These are phyloP conservation scores for Oxyruncus cristatus DNA, from an alignment of 2,113 vertebrate genomes.

Conservation along the genomic window DNA sequence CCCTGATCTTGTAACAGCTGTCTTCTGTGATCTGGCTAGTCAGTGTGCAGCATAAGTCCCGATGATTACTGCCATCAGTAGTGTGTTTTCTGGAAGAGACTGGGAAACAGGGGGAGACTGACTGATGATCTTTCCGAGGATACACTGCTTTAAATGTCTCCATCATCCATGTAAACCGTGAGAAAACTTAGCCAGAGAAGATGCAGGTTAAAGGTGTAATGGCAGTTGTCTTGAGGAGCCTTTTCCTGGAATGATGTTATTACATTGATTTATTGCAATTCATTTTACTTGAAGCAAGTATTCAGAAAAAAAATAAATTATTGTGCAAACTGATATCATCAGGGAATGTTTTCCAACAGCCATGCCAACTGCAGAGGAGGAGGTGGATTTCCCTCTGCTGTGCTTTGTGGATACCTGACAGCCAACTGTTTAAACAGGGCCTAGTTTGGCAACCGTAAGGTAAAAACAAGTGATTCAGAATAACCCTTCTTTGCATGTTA, in stretches of 20 bases:
- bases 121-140: not conserved
- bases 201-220: not conserved
- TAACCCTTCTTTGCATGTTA: not conserved
- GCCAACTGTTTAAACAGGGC: constrained; percentile 14
- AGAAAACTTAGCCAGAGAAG: not conserved
- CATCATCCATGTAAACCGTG: not conserved
- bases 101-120: not conserved
- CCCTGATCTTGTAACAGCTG: not conserved
- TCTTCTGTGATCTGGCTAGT: not conserved
- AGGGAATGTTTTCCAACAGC: constrained; percentile 15
- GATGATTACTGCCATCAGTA: not conserved
- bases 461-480: not conserved
- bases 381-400: constrained; percentile 19
- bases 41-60: not conserved
- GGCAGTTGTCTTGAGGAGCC: not conserved
- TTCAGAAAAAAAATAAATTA: not conserved
- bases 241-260: not conserved
- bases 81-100: not conserved
- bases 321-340: not conserved
- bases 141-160: not conserved
- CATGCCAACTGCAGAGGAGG: constrained; percentile 3
- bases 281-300: not conserved
- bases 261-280: not conserved
- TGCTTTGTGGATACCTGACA: constrained; percentile 27
- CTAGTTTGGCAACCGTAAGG: not conserved